Evolutionary conservation across 1,140 invertebrate species (phyloP).

Genomic region (Drosophila kikkawai): DNA sequence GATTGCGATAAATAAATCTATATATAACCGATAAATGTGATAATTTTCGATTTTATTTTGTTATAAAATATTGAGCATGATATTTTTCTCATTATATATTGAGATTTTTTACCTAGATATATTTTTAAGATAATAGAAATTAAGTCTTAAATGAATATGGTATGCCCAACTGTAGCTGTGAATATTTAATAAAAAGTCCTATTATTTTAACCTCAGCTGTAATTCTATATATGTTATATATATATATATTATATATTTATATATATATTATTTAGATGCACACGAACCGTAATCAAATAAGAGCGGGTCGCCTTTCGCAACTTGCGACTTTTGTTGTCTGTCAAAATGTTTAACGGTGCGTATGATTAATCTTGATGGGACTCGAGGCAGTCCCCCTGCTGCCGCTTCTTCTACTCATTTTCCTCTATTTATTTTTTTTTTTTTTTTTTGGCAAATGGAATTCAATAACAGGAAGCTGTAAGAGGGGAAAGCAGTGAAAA

Average conservation of each 20-base stretch:
- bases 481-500: constrained; percentile 1
- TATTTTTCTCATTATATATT: background rate
- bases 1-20: too few relatives aligned
- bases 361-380: constrained; percentile 70
- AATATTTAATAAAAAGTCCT: background rate
- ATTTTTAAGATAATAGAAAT: background rate
- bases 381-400: constrained; percentile 8
- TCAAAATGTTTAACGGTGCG: constrained; percentile 70
- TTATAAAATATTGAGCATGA: background rate
- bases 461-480: constrained; percentile 20
- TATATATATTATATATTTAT: background rate
- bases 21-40: too few relatives aligned
- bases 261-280: background rate
- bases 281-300: constrained; percentile 52
- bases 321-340: constrained; percentile 50
- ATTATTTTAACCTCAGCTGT: background rate
- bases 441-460: constrained; percentile 11
- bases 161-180: background rate
- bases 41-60: too few relatives aligned
- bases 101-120: background rate
- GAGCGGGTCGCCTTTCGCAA: constrained; percentile 22
- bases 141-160: background rate
- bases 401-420: background rate
- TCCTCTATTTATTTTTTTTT: constrained; percentile 4
- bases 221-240: background rate